phyloP scores from a whole-genome alignment of 1,140 invertebrate genomes.

The Pteromalus puparum region DNA sequence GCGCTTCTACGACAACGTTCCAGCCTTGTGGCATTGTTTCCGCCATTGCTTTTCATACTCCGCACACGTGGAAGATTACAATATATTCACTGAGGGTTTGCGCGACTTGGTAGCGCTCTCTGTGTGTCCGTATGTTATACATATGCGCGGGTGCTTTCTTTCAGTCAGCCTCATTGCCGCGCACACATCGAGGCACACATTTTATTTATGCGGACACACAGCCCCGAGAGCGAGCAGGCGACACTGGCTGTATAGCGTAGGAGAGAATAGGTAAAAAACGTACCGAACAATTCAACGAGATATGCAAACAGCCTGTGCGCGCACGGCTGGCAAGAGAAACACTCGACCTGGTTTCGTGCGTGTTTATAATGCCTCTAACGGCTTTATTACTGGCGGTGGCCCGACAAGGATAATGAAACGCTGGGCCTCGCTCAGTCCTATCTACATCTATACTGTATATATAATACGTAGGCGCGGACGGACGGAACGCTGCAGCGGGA shows the following conservation, averaged over 20 bases:
- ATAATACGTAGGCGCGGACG: too few species aligned
- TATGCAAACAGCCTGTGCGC: conserved; percentile 33
- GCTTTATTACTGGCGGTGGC: conserved; percentile 24
- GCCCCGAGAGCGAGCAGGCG: not conserved
- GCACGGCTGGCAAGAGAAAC: conserved; percentile 13
- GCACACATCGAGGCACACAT: not conserved
- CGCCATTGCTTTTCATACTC: not conserved
- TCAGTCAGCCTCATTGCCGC: not conserved
- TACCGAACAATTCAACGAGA: conserved; percentile 14
- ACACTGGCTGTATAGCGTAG: not conserved
- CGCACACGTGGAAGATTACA: not conserved
- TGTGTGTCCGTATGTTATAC: too few species aligned
- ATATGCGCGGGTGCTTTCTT: not conserved
- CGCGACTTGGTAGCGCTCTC: not conserved
- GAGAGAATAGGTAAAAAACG: conserved; percentile 6
- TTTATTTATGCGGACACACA: not conserved
- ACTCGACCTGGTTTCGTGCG: conserved; percentile 35
- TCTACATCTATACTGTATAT: not conserved
- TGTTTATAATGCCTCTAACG: conserved; percentile 27
- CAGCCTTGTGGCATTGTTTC: not conserved
- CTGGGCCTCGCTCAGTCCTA: not conserved
- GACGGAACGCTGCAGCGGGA: not conserved
- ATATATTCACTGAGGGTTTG: not conserved
- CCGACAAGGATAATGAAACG: conserved; percentile 36
- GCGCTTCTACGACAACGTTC: not conserved